Percentiles rank a stretch among this genome's conserved stretches.
Conservation (phyloP, 2,797 vertebrate species). For the Megaceryle alcyon region DNA sequence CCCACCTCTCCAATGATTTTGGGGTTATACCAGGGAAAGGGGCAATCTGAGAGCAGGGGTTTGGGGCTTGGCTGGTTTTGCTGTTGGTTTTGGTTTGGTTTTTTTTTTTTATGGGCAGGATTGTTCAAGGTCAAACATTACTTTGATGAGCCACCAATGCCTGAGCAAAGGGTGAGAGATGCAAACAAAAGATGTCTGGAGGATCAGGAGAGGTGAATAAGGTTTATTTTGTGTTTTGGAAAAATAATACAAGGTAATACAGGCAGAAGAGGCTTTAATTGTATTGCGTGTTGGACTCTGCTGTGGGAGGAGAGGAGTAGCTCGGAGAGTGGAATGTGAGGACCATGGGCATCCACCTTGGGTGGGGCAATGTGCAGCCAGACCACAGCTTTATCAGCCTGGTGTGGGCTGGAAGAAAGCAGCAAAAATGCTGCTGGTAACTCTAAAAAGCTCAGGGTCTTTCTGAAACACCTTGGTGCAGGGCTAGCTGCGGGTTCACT, state of each 20-base stretch:
- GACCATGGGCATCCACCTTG: background rate
- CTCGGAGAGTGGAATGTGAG: background rate
- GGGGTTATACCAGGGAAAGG: background rate
- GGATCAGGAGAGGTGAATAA: background rate
- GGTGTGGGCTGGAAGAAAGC: background rate
- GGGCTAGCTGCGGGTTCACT: background rate
- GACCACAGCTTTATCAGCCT: background rate
- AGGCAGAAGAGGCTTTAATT: background rate
- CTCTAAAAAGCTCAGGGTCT: background rate
- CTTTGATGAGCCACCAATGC: background rate
- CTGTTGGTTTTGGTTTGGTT: background rate
- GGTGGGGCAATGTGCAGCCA: background rate
- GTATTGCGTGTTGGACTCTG: background rate
- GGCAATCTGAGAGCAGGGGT: background rate
- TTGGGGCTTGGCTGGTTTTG: background rate
- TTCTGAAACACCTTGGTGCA: background rate
- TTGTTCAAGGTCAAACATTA: background rate
- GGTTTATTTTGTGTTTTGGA: background rate
- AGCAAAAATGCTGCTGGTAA: background rate
- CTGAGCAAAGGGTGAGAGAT: constrained; percentile 1
- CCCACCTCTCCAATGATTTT: fast-evolving
- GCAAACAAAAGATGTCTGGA: constrained; percentile 5
- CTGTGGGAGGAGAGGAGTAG: background rate
- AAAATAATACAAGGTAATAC: background rate
- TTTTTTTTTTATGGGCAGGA: background rate